Evolutionary conservation across 2,113 vertebrate species (phyloP).

Genomic region (Coryphaenoides rupestris): DNA sequence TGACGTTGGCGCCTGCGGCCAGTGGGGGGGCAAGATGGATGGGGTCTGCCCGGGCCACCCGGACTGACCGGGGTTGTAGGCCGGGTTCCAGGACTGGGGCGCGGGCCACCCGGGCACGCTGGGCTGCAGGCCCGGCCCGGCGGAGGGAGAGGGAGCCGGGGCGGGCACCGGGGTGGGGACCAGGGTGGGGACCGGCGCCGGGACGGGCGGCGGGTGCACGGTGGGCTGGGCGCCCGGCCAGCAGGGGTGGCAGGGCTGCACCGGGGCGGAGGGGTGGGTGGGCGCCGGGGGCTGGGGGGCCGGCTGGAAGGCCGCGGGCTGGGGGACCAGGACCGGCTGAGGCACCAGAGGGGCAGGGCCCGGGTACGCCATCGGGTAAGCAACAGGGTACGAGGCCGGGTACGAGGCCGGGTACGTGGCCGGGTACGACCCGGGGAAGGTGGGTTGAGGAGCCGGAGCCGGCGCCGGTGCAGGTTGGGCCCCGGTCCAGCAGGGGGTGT

Average conservation of each 20-base stretch:
- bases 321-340: too few relatives aligned
- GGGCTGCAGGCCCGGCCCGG: conserved; percentile 24
- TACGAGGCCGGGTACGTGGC: conserved; percentile 21
- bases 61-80: conserved; percentile 71
- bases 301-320: not conserved
- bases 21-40: conserved; percentile 41
- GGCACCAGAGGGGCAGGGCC: too few relatives aligned
- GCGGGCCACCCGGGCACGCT: conserved; percentile 43
- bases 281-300: conserved; percentile 20
- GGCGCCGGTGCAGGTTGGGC: conserved; percentile 29
- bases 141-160: not conserved
- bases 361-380: not conserved
- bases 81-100: conserved; percentile 48
- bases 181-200: not conserved
- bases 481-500: conserved; percentile 55
- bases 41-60: conserved; percentile 73
- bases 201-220: not conserved
- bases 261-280: conserved; percentile 31
- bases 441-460: not conserved
- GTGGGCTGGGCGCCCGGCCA: conserved; percentile 22
- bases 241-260: conserved; percentile 10
- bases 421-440: conserved; percentile 16
- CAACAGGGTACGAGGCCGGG: conserved; percentile 16
- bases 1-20: conserved; percentile 62
- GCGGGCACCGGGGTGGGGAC: not conserved